Base-by-base conservation (phyloP, 2,888 invertebrate species). In the Cheilosia vernalis region DNA sequence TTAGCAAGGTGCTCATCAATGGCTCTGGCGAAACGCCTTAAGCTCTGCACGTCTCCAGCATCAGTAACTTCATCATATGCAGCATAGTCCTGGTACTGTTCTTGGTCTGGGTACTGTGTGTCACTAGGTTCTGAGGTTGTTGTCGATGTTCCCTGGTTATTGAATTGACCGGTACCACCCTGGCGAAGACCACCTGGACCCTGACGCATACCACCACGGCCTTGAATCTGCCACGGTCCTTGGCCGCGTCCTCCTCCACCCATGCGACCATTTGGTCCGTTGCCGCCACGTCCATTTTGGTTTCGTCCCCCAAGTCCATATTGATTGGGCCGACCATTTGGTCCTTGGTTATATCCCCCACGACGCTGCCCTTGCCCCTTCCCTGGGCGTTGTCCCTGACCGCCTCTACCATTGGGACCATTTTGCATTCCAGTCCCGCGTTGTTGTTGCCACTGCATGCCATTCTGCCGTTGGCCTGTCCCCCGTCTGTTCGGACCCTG, bases 191-290 rank as follows among this genome's bases (percentile, higher is more conserved):
- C 58, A 10, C 37, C 30, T 2, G 63, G 42, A 10, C n/a, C 27
- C 9, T 42, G 64, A 19, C 47, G 17, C 24, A 27, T 47, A 7
- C 76, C 17, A 33, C 37, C 17, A 37, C 37, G 33, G 17, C 58
- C 27, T 66, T 66, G 51, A 15, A 27, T 53, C 9, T 37, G 15
- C n/a, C 47, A 33, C 7, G 33, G 21, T 0, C 64, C 37, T 40
- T 53, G 49, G 15, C 53, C 40, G 6, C 27, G 33, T 19, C 64
- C 78, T 27, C 53, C 47, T 4, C 33, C 73, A n/a, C 67, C 69
- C 53, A 30, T 64, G 40, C 24, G 61, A 3, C 66, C 64, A 13
- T 47, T 30, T 30, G 1, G 33, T 10, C 10, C 33, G 9, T 37
- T 37, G 33, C 33, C 30, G 30, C 44, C 44, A 9, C 47, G 27